Percentiles rank a stretch among this genome's conserved stretches.
These are phyloP conservation scores for Calameuta filiformis DNA, from an alignment of 2,888 invertebrate genomes.

Conservation along the genomic window DNA sequence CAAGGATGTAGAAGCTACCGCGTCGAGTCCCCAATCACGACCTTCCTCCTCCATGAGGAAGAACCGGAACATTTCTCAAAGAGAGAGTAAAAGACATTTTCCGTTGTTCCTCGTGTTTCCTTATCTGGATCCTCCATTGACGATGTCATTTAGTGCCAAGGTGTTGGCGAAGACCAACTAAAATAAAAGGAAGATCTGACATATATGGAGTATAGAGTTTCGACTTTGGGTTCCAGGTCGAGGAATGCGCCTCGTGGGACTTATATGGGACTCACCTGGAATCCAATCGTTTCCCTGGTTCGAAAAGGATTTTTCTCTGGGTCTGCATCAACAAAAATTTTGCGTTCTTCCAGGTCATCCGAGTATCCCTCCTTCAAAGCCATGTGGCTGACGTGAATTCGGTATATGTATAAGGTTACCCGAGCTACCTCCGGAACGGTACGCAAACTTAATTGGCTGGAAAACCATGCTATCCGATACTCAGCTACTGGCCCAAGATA, in stretches of 20 bases:
- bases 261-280: neutral
- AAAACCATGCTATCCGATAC: conserved; percentile 62
- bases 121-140: neutral
- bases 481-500: conserved; percentile 56
- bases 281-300: neutral
- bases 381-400: conserved; percentile 55
- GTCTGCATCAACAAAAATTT: neutral
- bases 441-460: conserved; percentile 60
- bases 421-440: conserved; percentile 28
- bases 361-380: conserved; percentile 15
- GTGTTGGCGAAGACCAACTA: neutral
- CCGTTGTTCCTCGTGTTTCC: neutral
- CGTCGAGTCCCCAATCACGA: neutral
- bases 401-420: conserved; percentile 57
- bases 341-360: neutral
- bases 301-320: neutral
- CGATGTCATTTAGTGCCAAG: neutral
- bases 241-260: neutral
- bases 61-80: neutral
- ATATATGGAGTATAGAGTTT: neutral
- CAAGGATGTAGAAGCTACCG: neutral
- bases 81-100: neutral
- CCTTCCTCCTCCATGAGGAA: neutral
- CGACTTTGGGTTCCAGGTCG: neutral
- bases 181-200: neutral